These are phyloP conservation scores for Dipodomys stephensi DNA, from an alignment of 2,113 vertebrate species.

Conservation along the genomic window DNA sequence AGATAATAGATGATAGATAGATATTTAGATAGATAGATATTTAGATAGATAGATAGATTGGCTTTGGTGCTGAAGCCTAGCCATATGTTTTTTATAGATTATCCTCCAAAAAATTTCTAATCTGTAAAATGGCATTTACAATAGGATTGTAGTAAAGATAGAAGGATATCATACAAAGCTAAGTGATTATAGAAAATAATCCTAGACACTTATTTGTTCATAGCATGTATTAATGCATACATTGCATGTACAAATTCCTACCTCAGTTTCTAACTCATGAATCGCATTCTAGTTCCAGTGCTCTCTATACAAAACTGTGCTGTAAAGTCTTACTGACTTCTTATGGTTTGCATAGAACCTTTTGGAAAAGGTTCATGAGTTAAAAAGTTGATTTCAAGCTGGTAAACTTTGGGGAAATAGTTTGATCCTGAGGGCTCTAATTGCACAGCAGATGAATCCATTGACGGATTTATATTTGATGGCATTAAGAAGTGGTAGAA, in stretches of 20 bases:
- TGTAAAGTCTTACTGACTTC: background rate
- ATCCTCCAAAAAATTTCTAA: background rate
- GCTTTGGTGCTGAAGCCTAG: background rate
- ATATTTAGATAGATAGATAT: too few relatives aligned
- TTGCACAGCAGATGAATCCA: background rate
- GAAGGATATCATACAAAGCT: background rate
- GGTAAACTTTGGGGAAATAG: background rate
- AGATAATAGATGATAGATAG: too few relatives aligned
- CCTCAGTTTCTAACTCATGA: background rate
- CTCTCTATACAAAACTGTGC: background rate
- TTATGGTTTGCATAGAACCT: background rate
- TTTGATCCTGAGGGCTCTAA: background rate
- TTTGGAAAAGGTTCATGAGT: background rate
- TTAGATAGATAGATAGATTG: too few relatives aligned
- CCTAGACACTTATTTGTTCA: background rate
- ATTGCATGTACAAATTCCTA: constrained; percentile 24
- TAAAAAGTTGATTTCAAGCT: background rate
- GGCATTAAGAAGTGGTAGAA: background rate
- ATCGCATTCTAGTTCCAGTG: background rate
- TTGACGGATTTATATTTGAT: background rate
- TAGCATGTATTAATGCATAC: background rate
- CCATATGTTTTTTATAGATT: background rate
- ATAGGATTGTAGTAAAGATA: background rate
- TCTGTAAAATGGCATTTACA: background rate
- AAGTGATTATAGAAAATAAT: background rate